Evolutionary conservation across 2,113 vertebrate genomes (phyloP).

Genomic region (Varanus komodoensis): DNA sequence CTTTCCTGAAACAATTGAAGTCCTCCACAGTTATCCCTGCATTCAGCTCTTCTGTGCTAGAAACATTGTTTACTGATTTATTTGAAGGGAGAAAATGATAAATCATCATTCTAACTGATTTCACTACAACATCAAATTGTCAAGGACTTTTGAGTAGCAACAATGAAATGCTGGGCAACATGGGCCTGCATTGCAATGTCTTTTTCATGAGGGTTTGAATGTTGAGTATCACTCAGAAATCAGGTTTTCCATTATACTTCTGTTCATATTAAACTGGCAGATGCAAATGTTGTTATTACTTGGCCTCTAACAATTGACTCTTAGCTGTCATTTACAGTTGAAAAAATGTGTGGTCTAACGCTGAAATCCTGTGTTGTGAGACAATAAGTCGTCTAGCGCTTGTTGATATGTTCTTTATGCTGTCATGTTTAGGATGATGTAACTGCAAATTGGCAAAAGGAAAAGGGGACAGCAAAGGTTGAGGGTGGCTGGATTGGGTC

Average conservation of each 20-base stretch:
- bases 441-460: neutral
- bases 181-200: neutral
- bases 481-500: too few relatives aligned
- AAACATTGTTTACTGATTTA: neutral
- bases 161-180: neutral
- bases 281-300: constrained; percentile 40
- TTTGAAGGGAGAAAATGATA: neutral
- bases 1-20: neutral
- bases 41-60: neutral
- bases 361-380: neutral
- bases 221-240: constrained; percentile 4
- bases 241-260: constrained; percentile 21
- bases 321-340: neutral
- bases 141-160: neutral
- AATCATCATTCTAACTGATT: neutral
- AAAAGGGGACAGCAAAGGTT: too few relatives aligned
- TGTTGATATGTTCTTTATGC: neutral
- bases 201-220: neutral
- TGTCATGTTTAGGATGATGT: neutral
- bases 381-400: neutral
- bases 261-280: constrained; percentile 32
- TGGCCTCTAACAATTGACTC: constrained; percentile 12
- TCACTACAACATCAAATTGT: neutral
- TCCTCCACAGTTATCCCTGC: neutral
- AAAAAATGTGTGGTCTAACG: neutral